Conservation (phyloP, 2,113 vertebrate genomes). For the Orthonyx spaldingii region DNA sequence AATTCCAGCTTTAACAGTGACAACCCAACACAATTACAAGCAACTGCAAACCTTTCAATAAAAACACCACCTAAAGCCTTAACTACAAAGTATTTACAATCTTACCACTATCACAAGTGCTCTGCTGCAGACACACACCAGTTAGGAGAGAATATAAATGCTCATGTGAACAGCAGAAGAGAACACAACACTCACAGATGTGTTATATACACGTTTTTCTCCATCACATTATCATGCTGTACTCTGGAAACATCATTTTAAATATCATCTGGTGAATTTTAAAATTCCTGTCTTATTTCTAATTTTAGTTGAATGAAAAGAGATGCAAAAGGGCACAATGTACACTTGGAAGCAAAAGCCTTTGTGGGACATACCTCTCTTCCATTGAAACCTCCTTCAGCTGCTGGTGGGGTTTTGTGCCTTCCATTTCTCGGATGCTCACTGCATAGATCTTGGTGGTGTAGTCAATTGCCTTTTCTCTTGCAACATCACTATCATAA, state of each 20-base stretch:
- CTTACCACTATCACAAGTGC: neutral
- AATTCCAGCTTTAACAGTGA: neutral
- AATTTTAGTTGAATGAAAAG: neutral
- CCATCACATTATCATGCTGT: neutral
- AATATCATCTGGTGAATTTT: neutral
- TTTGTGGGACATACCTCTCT: conserved; percentile 82
- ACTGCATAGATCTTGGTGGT: conserved; percentile 90
- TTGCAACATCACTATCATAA: conserved; percentile 95
- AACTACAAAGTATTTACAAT: neutral
- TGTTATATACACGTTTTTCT: neutral
- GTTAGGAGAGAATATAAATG: neutral
- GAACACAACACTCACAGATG: neutral
- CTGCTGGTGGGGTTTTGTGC: conserved; percentile 91
- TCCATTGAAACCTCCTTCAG: conserved; percentile 85
- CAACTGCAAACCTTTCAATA: neutral
- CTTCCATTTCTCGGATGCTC: conserved; percentile 92
- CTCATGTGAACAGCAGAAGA: neutral
- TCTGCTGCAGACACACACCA: neutral
- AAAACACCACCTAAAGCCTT: neutral
- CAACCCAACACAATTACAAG: neutral
- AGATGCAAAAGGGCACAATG: neutral
- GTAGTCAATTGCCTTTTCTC: conserved; percentile 90
- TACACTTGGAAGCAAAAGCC: neutral
- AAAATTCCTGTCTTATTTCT: neutral
- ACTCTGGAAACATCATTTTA: neutral